Base-by-base conservation (phyloP, 2,113 vertebrate genomes). In the Dasyornis broadbenti region DNA sequence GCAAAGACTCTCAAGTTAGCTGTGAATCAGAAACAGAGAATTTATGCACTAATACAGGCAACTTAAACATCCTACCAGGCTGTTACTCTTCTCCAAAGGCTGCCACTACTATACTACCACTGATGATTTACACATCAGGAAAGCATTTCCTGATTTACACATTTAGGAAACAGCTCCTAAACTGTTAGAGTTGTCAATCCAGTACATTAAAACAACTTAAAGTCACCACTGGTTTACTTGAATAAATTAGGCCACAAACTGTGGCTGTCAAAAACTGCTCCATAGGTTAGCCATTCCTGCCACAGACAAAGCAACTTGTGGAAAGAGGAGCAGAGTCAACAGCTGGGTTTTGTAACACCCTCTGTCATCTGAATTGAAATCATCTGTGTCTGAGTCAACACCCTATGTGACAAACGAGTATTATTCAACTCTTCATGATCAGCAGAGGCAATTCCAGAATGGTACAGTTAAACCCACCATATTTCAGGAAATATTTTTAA, bases 291-390 rank as follows among this genome's bases (percentile, higher is more conserved):
- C 53, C 31, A 68, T 64, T 61, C 40, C 40, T 30, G n/a, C 37
- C 7, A 13, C 37, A 80, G 57, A 79, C 40, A 76, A 79, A 82
- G n/a, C 31, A 80, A 77, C 13, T 37, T 42, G 50, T 45, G 42
- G 54, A 80, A 86, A 47, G 82, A 30, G 20, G 6, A 87, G 27
- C 82, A 92, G 59, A 57, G 52, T 35, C 35, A 82, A 91, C 47
- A 93, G 85, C 71, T 76, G 90, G n/a, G 59, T 59, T 94, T 86
- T 70, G 63, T 81, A 93, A 90, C 71, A 76, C 70, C 17, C 82
- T 85, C 82, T 83, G 66, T 76, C 79, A 73, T 92, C 54, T 77
- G 63, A 92, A 94, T 50, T 83, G 88, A 95, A 42, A 56, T 90
- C 63, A 83, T 77, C 37, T 45, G 83, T 72, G 75, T 69, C 61